Evolutionary conservation across 2,797 vertebrate genomes (phyloP).

Genomic region (Platalea minor): DNA sequence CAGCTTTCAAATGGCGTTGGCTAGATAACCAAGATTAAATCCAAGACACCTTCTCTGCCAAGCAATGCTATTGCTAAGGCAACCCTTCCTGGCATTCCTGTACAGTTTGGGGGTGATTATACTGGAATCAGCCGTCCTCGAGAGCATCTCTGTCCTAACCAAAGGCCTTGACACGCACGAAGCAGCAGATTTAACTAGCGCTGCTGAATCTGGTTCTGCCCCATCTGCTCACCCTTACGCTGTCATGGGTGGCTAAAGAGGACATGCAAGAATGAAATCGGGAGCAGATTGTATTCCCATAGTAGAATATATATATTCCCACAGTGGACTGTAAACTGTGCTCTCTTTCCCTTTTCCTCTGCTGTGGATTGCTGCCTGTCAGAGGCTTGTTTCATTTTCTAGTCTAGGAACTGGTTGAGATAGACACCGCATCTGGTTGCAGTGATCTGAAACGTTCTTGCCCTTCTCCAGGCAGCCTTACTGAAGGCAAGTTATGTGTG

Average conservation of each 20-base stretch:
- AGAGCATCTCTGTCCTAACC: not conserved
- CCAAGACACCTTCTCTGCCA: not conserved
- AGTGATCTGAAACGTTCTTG: not conserved
- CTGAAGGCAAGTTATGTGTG: not conserved
- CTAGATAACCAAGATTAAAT: not conserved
- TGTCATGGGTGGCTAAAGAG: not conserved
- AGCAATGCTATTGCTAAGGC: not conserved
- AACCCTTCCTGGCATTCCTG: not conserved
- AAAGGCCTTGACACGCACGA: not conserved
- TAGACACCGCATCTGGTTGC: not conserved
- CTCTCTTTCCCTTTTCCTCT: not conserved
- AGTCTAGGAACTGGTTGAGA: not conserved
- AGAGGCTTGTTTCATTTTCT: not conserved
- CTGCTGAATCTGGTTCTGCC: not conserved
- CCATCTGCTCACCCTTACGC: not conserved
- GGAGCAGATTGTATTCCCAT: not conserved
- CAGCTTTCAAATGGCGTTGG: not conserved
- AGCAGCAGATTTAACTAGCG: accelerated
- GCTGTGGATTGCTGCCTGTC: accelerated
- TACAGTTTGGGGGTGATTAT: not conserved
- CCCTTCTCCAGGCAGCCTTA: not conserved
- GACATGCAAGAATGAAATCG: not conserved
- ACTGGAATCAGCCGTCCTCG: not conserved
- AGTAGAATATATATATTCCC: not conserved
- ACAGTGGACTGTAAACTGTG: not conserved